A percentile compares a stretch with the other conserved stretches of the same genome.
These are phyloP conservation scores for Chrosomus eos DNA, from an alignment of 2,797 vertebrate genomes.

Conservation along the genomic window DNA sequence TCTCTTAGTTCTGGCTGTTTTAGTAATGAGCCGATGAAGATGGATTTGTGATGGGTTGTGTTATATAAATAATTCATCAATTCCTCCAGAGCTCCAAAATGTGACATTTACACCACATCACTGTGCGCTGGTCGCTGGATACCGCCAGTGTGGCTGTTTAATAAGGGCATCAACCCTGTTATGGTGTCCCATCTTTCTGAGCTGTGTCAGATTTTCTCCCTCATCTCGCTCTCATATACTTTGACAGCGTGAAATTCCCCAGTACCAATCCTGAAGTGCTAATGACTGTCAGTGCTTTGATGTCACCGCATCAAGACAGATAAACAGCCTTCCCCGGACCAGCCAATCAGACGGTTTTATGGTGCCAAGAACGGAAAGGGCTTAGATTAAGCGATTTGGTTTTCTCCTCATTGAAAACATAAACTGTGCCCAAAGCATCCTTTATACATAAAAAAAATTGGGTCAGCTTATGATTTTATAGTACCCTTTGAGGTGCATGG, in stretches of 20 bases:
- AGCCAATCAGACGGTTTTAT: conserved; percentile 45
- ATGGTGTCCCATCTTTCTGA: conserved; percentile 61
- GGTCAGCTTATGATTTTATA: conserved; percentile 36
- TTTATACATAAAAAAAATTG: conserved; percentile 48
- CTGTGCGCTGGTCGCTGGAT: conserved; percentile 34
- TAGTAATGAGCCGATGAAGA: conserved; percentile 32
- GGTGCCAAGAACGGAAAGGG: conserved; percentile 37
- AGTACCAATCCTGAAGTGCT: conserved; percentile 49
- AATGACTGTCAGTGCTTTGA: conserved; percentile 57
- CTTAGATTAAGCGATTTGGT: conserved; percentile 53
- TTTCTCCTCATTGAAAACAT: conserved; percentile 50
- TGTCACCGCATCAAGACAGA: conserved; percentile 56
- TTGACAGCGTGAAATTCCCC: conserved; percentile 50
- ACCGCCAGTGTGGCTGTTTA: conserved; percentile 38
- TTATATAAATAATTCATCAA: conserved; percentile 51
- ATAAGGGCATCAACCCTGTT: conserved; percentile 51
- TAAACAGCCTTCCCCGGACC: conserved; percentile 54
- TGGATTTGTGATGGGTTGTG: conserved; percentile 6
- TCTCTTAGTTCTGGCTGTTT: conserved; percentile 46
- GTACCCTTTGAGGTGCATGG: conserved; percentile 35
- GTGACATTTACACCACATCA: conserved; percentile 51
- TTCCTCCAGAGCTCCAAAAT: conserved; percentile 42
- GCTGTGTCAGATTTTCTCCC: conserved; percentile 52
- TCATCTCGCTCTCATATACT: conserved; percentile 42
- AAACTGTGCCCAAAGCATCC: conserved; percentile 46